Evolutionary conservation across 1,140 invertebrate species (phyloP), one percentile per base, ranked within the genome.

Genomic region (Heliconius hewitsoni): DNA sequence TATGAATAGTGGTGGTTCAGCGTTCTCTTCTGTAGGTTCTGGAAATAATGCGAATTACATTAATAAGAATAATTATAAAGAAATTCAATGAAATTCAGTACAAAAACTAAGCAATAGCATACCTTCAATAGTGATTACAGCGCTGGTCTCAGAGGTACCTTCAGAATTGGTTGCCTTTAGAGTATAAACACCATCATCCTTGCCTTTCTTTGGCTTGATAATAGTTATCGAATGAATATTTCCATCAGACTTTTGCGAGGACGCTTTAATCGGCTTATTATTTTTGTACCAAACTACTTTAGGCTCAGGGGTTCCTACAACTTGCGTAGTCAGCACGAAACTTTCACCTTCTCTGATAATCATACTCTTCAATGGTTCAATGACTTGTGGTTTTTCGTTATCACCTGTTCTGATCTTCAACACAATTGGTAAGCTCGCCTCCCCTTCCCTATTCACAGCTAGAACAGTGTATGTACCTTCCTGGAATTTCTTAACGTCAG

Each of bases 401-500:
- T 96, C 95, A 8, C 95, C 95, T n/a, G 97, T 97, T 90, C 96
- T 96, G 82, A 97, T 97, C 94, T 98, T 98, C 0, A 99, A 90
- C 16, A 96, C 96, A 72, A 98, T 97, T 76, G 97, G 96, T 71
- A 98, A 95, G 72, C 96, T 96, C 19, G 98, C 96, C 95, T 99
- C 98, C 34, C 98, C 98, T 94, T 98, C 98, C 83, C 97, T 95
- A 89, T 99, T 99, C 74, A 97, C 97, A 8, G 98, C 98, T 46
- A 97, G 94, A 8, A 99, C 97, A 86, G 98, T 98, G 90, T 99
- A 99, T 18, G 95, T 96, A 34, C 98, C 98, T 94, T 98, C 98
- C 93, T 99, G 98, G 57, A 91, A 94, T 82, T 97, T 97, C 80
- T 96, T 95, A 0, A 98, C 96, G 85, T 97, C 96, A 37, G 96